phyloP scores from a whole-genome alignment of 2,888 invertebrate genomes.

The Latrodectus elegans region DNA sequence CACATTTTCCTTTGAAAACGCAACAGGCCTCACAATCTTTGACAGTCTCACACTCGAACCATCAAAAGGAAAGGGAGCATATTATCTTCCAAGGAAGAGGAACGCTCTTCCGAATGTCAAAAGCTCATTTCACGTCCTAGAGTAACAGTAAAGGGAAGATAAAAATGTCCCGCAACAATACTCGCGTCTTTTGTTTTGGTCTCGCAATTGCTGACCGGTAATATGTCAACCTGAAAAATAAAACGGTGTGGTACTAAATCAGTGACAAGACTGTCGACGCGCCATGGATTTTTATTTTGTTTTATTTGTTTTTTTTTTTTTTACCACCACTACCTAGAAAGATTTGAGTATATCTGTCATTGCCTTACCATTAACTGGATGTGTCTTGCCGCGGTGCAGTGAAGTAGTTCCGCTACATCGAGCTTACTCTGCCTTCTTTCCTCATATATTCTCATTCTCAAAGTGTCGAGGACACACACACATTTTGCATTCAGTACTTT shows the following conservation, averaged over 20 bases:
- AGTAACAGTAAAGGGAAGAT: background rate
- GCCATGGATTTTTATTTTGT: background rate
- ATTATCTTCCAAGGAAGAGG: slow-evolving; percentile 6
- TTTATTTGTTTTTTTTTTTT: background rate
- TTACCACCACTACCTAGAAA: slow-evolving; percentile 22
- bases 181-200: slow-evolving; percentile 5
- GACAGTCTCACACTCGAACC: slow-evolving; percentile 11
- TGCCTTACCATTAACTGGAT: slow-evolving; percentile 51
- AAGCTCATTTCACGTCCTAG: slow-evolving; percentile 3
- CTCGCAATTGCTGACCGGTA: slow-evolving; percentile 36
- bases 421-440: slow-evolving; percentile 36
- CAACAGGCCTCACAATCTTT: slow-evolving; percentile 18
- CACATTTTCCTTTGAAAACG: background rate
- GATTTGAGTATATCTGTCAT: slow-evolving; percentile 55
- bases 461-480: slow-evolving; percentile 29
- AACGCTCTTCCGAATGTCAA: slow-evolving; percentile 1
- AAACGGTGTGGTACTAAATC: slow-evolving; percentile 1
- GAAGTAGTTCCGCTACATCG: slow-evolving; percentile 33
- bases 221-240: slow-evolving; percentile 44
- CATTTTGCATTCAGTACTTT: slow-evolving; percentile 59
- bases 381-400: slow-evolving; percentile 9
- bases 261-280: slow-evolving; percentile 15
- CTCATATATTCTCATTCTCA: slow-evolving; percentile 65
- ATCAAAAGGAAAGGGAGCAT: slow-evolving; percentile 1
- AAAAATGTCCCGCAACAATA: slow-evolving; percentile 16